phyloP scores from a whole-genome alignment of 2,113 vertebrate species.

The Lepus europaeus region DNA sequence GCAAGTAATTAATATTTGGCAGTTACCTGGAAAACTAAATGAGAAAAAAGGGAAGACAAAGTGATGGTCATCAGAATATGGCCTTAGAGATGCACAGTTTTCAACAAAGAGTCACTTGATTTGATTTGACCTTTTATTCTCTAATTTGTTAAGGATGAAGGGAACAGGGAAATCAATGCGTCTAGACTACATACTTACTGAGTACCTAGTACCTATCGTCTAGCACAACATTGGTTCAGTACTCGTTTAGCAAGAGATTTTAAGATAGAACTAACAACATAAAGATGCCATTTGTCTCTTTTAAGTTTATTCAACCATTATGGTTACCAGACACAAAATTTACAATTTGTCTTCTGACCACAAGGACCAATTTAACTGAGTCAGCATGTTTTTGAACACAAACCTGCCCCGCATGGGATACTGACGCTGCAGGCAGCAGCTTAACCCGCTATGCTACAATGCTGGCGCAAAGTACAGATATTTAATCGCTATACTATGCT shows the following conservation, averaged over 20 bases:
- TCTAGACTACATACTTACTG: not conserved
- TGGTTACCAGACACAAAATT: not conserved
- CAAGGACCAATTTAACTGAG: not conserved
- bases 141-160: not conserved
- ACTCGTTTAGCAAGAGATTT: not conserved
- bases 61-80: not conserved
- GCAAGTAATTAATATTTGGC: not conserved
- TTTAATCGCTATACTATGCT: not conserved
- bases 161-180: not conserved
- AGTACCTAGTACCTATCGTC: no score
- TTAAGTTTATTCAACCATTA: not conserved
- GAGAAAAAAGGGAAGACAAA: not conserved
- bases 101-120: not conserved
- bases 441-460: no score
- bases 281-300: not conserved
- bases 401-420: no score
- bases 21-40: not conserved
- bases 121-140: not conserved
- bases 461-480: not conserved
- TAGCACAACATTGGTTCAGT: not conserved
- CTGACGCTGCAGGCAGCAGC: no score
- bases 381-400: not conserved
- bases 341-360: not conserved
- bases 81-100: not conserved
- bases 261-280: not conserved